Percentiles rank a stretch among this genome's conserved stretches.
Conservation (phyloP, 2,797 vertebrate species). For the Glossophaga mutica region DNA sequence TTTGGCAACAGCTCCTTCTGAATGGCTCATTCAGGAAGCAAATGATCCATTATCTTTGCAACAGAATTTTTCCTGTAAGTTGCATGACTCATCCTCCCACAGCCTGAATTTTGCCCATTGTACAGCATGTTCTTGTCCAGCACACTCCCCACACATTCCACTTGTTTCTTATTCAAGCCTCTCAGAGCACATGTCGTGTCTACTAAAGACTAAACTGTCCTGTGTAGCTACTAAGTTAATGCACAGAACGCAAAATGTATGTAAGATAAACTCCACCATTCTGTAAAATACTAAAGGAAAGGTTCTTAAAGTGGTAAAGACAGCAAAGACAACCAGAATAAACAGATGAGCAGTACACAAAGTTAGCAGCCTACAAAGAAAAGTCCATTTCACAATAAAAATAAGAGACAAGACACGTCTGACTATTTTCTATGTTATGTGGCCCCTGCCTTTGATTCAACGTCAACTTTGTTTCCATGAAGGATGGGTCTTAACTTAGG, state of each 20-base stretch:
- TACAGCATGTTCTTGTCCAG: background rate
- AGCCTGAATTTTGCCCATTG: slow-evolving; percentile 4
- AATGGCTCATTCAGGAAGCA: slow-evolving; percentile 59
- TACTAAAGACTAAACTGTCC: background rate
- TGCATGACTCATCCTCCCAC: slow-evolving; percentile 59
- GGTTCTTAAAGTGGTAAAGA: background rate
- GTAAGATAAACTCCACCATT: background rate
- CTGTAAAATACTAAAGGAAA: background rate
- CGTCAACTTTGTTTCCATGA: background rate
- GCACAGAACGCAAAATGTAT: background rate
- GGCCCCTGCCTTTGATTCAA: background rate
- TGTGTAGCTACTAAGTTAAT: background rate
- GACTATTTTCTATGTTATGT: background rate
- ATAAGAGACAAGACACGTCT: background rate
- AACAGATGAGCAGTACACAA: background rate
- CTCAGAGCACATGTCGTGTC: background rate
- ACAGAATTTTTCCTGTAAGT: slow-evolving; percentile 29
- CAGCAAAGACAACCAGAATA: background rate
- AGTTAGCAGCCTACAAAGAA: background rate
- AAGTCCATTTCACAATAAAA: slow-evolving; percentile 20
- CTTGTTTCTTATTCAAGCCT: background rate
- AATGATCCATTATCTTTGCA: slow-evolving; percentile 53
- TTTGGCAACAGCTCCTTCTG: slow-evolving; percentile 46
- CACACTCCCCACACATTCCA: background rate
- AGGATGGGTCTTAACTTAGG: background rate